phyloP scores from a whole-genome alignment of 2,888 invertebrate species.

The Polydrusus tereticollis region DNA sequence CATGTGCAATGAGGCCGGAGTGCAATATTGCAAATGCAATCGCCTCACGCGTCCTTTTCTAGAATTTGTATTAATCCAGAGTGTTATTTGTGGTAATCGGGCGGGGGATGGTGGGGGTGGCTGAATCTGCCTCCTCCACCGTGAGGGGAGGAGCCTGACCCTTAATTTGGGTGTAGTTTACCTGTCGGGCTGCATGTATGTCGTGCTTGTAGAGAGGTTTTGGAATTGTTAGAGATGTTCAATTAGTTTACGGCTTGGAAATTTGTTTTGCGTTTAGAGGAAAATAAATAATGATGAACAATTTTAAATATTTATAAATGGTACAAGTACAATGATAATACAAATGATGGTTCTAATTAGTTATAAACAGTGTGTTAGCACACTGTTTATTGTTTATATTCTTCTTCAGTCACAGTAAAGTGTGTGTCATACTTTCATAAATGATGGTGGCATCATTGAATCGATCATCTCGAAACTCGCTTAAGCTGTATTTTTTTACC shows the following conservation, averaged over 20 bases:
- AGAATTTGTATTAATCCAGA: slow-evolving; percentile 59
- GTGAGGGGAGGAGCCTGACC: slow-evolving; percentile 44
- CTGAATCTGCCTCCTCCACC: slow-evolving; percentile 22
- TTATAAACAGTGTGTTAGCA: no score
- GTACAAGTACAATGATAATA: no score
- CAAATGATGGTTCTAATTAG: no score
- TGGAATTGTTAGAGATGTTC: slow-evolving; percentile 24
- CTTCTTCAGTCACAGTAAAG: no score
- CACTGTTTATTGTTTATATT: no score
- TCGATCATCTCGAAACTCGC: no score
- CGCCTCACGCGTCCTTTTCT: slow-evolving; percentile 53
- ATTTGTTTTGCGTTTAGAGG: slow-evolving; percentile 17
- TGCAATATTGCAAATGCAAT: slow-evolving; percentile 52
- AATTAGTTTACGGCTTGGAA: slow-evolving; percentile 18
- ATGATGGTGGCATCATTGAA: not conserved
- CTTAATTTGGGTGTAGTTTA: slow-evolving; percentile 47
- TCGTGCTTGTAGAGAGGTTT: slow-evolving; percentile 10
- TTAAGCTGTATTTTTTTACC: no score
- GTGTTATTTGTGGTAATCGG: slow-evolving; percentile 52
- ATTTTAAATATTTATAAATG: no score
- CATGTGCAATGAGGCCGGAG: slow-evolving; percentile 64
- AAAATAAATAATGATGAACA: not conserved
- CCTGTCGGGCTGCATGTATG: slow-evolving; percentile 33
- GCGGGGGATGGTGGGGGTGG: slow-evolving; percentile 17
- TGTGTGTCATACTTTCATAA: not conserved